Percentiles rank a stretch among this genome's conserved stretches.
Evolutionary conservation across 2,113 vertebrate species (phyloP).

Genomic region (Heloderma charlesbogerti): DNA sequence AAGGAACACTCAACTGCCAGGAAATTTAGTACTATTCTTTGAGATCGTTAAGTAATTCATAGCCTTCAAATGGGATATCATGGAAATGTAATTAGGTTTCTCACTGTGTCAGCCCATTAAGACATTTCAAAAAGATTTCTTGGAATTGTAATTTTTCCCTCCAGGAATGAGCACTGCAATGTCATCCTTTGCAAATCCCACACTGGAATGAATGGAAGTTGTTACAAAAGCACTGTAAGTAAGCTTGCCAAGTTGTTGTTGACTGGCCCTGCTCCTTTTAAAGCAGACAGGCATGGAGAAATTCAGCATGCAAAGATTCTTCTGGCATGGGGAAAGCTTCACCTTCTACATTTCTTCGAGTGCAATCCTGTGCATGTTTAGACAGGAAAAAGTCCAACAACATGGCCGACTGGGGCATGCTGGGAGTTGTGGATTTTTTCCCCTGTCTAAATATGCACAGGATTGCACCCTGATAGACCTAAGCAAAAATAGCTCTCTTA

Average conservation of each 20-base stretch:
- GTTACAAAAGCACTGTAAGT: background rate
- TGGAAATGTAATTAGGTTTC: constrained; percentile 63
- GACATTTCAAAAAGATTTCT: constrained; percentile 53
- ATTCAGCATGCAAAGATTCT: background rate
- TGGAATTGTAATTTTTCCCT: constrained; percentile 57
- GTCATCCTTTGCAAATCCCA: background rate
- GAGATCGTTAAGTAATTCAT: constrained; percentile 50
- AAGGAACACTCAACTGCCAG: constrained; percentile 27
- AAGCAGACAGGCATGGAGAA: background rate
- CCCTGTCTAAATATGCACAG: no score
- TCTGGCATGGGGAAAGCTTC: background rate
- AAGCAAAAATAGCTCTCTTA: no score
- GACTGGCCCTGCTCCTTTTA: background rate
- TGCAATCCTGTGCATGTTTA: no score
- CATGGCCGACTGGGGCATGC: no score
- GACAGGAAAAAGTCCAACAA: no score
- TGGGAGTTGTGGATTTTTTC: no score
- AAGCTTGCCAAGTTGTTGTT: background rate
- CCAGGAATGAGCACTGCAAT: background rate
- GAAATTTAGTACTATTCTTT: constrained; percentile 51
- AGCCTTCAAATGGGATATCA: constrained; percentile 67
- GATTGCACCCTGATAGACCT: no score
- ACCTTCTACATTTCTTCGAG: background rate
- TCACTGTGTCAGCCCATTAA: constrained; percentile 68
- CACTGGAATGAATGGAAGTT: background rate